Base-by-base conservation (phyloP, 2,113 vertebrate species). In the Sterrhoptilus dennistouni region DNA sequence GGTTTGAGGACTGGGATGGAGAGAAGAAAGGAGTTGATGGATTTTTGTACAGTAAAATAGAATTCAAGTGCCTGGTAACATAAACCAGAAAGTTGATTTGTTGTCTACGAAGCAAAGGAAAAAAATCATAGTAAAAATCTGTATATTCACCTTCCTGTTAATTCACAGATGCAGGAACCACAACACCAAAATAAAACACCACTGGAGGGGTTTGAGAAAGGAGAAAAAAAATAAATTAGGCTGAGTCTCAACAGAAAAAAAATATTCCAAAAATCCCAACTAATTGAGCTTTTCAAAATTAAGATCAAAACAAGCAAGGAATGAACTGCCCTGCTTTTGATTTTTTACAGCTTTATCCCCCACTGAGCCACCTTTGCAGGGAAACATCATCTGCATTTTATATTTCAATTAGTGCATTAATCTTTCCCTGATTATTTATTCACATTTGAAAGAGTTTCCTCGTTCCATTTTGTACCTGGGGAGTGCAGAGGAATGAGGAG, bases 271-370 rank as follows among this genome's bases (percentile, higher is more conserved):
- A 71, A 60, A 57, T 20, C n/a, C 19, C 29, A 69, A 31, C 11
- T 87, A 74, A 84, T 8, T 29, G 66, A 79, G 49, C 38, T 79
- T 88, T 47, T 85, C 66, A 72, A 64, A 88, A 85, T 68, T 47
- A 90, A 92, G 88, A 90, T 90, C 70, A 93, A 95, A 95, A 82
- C 52, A 59, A 85, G 74, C 12, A 84, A 64, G 70, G 63, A 66
- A 35, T 60, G 16, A 86, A 90, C 23, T 45, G 49, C 27, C 13
- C 29, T 20, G 65, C 35, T 87, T 91, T 89, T 72, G 42, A 50
- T 72, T 87, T 89, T 91, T 93, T 69, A 20, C 59, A 74, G 31
- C 7, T 79, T 7, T 22, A 76, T 63, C 49, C 35, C 91, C 82
- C 53, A 82, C 70, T 60, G 82, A 87, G 83, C 25, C 65, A 92